Percentiles rank a stretch among this genome's conserved stretches.
phyloP scores from a whole-genome alignment of 2,113 vertebrate genomes.

The Otolemur garnettii region DNA sequence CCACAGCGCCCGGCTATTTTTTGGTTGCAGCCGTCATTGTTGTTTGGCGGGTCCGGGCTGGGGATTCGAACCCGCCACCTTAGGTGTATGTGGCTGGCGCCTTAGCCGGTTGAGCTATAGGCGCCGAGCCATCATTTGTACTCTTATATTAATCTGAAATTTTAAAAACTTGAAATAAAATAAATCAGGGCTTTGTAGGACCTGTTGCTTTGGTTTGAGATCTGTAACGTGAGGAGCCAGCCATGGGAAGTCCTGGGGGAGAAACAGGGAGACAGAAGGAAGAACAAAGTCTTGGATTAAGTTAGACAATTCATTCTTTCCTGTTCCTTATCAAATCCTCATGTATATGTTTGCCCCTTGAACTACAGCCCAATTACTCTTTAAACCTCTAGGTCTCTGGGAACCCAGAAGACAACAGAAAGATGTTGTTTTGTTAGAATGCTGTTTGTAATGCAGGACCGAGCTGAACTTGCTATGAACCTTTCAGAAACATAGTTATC shows the following conservation, averaged over 20 bases:
- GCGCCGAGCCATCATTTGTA: no score
- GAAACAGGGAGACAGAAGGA: not conserved
- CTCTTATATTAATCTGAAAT: no score
- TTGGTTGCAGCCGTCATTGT: no score
- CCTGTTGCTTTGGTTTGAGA: not conserved
- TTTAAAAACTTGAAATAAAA: no score
- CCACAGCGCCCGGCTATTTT: no score
- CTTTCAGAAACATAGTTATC: not conserved
- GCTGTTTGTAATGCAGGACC: no score
- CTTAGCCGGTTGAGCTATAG: no score
- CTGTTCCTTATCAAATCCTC: not conserved
- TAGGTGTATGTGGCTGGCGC: no score
- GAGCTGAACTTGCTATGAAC: not conserved
- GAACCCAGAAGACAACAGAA: not conserved
- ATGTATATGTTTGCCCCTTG: not conserved
- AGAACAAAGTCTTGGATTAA: not conserved
- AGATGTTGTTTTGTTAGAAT: not conserved
- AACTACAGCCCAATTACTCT: not conserved
- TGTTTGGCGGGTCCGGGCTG: no score
- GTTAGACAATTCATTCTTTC: not conserved
- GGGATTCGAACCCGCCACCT: no score
- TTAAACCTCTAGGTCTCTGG: not conserved
- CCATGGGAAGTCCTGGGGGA: not conserved
- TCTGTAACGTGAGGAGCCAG: not conserved
- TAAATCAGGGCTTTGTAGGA: not conserved